Percentiles rank a stretch among this genome's conserved stretches.
Evolutionary conservation across 2,797 vertebrate genomes (phyloP).

Genomic region (Poeciliopsis presidionis): DNA sequence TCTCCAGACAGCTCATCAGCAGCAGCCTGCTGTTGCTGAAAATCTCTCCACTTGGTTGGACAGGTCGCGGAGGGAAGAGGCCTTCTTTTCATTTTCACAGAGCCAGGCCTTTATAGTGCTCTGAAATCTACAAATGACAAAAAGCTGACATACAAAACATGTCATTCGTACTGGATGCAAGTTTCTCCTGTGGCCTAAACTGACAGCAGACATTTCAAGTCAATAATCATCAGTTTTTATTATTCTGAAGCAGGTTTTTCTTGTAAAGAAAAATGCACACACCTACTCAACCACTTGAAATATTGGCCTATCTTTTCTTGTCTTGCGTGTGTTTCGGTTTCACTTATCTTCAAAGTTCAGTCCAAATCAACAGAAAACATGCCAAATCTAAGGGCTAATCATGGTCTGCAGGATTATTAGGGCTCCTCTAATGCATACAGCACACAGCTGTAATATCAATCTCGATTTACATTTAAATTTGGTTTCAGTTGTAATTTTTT

Average conservation of each 20-base stretch:
- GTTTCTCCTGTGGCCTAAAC: neutral
- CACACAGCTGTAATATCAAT: neutral
- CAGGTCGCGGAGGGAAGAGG: conserved; percentile 25
- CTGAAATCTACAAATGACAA: neutral
- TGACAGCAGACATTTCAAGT: neutral
- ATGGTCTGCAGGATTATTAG: neutral
- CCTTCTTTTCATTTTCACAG: conserved; percentile 9
- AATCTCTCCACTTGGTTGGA: conserved; percentile 41
- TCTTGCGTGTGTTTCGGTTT: neutral
- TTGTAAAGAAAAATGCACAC: neutral
- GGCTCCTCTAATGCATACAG: neutral
- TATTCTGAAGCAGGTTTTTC: neutral
- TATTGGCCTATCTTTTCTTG: neutral
- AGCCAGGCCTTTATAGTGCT: neutral
- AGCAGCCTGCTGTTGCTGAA: conserved; percentile 54
- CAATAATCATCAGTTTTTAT: neutral
- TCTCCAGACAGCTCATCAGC: conserved; percentile 70
- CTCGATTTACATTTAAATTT: neutral
- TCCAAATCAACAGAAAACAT: neutral
- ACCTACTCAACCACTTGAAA: neutral
- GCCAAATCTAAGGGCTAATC: neutral
- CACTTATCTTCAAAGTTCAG: neutral
- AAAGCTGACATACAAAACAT: neutral
- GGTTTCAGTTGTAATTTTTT: neutral
- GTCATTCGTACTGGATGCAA: neutral